These are phyloP conservation scores for Alethe castanea DNA, from an alignment of 2,113 vertebrate species.

Conservation along the genomic window DNA sequence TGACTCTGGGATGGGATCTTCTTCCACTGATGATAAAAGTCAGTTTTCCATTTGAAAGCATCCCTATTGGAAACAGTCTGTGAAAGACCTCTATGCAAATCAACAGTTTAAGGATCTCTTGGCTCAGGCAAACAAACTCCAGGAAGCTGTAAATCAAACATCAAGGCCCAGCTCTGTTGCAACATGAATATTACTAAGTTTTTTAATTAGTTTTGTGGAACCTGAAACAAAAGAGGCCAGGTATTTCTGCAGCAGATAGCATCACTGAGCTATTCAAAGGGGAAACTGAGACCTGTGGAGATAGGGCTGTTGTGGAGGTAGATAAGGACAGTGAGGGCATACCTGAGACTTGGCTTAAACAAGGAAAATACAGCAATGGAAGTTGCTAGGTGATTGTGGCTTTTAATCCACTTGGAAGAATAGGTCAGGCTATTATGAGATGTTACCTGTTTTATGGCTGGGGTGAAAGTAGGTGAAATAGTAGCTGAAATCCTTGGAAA, in stretches of 20 bases:
- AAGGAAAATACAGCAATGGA: background rate
- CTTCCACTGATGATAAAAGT: background rate
- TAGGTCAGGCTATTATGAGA: background rate
- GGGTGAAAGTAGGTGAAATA: background rate
- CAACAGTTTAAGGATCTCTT: background rate
- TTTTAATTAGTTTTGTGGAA: background rate
- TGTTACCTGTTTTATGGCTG: background rate
- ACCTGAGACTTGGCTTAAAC: background rate
- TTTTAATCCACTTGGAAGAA: background rate
- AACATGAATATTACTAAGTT: background rate
- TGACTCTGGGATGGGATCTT: background rate
- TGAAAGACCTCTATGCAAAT: background rate
- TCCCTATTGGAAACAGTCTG: background rate
- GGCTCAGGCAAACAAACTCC: background rate
- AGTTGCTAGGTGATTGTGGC: background rate
- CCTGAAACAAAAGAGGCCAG: background rate
- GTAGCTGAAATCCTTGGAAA: background rate
- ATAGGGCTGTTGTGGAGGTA: background rate
- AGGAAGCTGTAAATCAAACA: background rate
- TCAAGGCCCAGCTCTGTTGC: background rate
- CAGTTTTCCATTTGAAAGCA: background rate
- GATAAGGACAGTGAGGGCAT: background rate
- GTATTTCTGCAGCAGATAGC: background rate
- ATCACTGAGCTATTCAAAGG: background rate
- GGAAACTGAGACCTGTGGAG: background rate